Percentiles rank a stretch among this genome's conserved stretches.
phyloP scores from a whole-genome alignment of 2,113 vertebrate genomes.

The Pterocles gutturalis region DNA sequence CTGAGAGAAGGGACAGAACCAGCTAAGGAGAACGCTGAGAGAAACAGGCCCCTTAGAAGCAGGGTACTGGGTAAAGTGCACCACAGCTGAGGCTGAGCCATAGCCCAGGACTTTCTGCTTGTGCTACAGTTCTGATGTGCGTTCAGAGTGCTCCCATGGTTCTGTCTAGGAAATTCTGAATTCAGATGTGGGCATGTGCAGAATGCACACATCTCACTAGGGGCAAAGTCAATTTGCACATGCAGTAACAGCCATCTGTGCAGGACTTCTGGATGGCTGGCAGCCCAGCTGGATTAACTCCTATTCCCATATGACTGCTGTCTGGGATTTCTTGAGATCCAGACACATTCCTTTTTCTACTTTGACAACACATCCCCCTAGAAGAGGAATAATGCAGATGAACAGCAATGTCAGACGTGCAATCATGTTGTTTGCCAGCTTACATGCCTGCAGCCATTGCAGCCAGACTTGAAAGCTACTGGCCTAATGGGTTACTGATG shows the following conservation, averaged over 20 bases:
- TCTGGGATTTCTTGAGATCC: not conserved
- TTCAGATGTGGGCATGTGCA: not conserved
- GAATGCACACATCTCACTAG: not conserved
- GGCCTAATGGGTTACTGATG: not conserved
- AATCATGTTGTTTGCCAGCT: accelerated
- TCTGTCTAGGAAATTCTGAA: not conserved
- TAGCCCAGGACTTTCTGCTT: not conserved
- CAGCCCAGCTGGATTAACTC: not conserved
- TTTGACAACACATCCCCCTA: not conserved
- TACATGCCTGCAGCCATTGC: not conserved
- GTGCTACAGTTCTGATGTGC: accelerated
- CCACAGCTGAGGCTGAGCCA: not conserved
- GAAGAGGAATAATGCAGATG: not conserved
- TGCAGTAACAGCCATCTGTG: not conserved
- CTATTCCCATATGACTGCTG: not conserved
- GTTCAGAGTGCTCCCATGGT: accelerated
- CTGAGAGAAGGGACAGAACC: not conserved
- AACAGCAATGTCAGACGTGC: not conserved
- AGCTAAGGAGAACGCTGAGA: not conserved
- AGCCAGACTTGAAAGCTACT: not conserved
- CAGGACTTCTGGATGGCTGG: not conserved
- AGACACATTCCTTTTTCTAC: not conserved
- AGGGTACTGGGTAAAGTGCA: not conserved
- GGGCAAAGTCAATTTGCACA: not conserved
- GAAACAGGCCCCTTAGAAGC: not conserved